Conservation (phyloP, 1,140 invertebrate species). For the Augochlora pura region DNA sequence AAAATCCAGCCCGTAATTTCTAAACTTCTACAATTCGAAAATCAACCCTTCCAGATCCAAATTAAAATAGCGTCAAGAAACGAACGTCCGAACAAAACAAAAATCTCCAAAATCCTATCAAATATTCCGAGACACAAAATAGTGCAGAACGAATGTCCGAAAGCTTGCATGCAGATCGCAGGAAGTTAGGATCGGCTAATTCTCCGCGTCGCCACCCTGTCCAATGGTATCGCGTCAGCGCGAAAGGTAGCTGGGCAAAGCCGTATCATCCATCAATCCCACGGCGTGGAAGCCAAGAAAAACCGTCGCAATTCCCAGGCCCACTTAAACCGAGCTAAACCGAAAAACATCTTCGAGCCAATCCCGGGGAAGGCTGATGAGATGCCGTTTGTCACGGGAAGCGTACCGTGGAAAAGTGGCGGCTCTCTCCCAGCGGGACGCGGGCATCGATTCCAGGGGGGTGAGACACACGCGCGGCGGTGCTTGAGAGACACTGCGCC, state of each 20-base stretch:
- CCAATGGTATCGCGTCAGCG: neutral
- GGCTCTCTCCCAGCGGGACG: neutral
- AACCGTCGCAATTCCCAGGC: neutral
- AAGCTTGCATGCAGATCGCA: too few relatives aligned
- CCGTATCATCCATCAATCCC: neutral
- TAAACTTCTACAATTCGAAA: too few relatives aligned
- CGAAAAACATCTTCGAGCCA: neutral
- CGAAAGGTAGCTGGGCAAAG: neutral
- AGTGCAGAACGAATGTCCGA: too few relatives aligned
- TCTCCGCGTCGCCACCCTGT: too few relatives aligned
- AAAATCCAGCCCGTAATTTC: too few relatives aligned
- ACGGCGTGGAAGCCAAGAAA: neutral
- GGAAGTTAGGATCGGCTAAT: too few relatives aligned
- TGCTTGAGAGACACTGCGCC: constrained; percentile 28
- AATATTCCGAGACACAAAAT: too few relatives aligned
- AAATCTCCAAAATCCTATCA: too few relatives aligned
- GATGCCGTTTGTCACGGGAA: neutral
- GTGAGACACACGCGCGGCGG: too few relatives aligned
- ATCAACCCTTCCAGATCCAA: too few relatives aligned
- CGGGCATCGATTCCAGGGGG: neutral
- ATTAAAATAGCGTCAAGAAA: too few relatives aligned
- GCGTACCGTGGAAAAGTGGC: neutral
- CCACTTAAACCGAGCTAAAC: neutral
- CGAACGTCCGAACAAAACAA: too few relatives aligned
- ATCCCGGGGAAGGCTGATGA: neutral